These are phyloP conservation scores for Ypsolopha scabrella DNA, from an alignment of 2,888 invertebrate species.

Conservation along the genomic window DNA sequence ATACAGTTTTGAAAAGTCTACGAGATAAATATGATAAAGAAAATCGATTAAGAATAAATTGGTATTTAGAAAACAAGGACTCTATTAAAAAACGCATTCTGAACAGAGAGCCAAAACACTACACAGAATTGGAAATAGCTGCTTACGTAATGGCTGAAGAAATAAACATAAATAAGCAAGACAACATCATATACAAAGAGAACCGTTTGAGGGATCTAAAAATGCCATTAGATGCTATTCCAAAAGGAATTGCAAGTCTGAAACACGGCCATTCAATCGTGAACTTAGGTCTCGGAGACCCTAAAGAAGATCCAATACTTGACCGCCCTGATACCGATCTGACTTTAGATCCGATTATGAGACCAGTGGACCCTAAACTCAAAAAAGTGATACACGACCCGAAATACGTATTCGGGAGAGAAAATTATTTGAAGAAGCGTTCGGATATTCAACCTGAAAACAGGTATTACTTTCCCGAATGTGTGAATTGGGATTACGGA, in stretches of 20 bases:
- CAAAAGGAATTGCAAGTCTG: slow-evolving; percentile 20
- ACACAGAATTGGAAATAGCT: no score
- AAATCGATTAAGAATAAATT: no score
- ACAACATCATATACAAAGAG: no score
- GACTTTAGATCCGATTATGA: slow-evolving; percentile 29
- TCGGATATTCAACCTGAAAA: slow-evolving; percentile 25
- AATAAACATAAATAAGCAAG: background rate
- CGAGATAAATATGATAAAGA: no score
- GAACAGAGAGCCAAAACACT: no score
- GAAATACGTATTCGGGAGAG: slow-evolving; percentile 26
- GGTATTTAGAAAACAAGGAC: no score
- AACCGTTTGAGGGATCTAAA: no score
- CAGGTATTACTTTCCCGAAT: slow-evolving; percentile 32
- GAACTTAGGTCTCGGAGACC: slow-evolving; percentile 28
- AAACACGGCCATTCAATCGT: slow-evolving; percentile 26
- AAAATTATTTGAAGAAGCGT: slow-evolving; percentile 23
- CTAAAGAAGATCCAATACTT: slow-evolving; percentile 28
- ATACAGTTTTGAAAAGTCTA: no score
- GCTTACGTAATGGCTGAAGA: background rate
- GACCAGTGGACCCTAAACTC: slow-evolving; percentile 26
- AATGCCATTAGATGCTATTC: no score
- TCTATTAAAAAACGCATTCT: no score
- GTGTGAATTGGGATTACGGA: slow-evolving; percentile 28
- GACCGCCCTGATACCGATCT: slow-evolving; percentile 22
- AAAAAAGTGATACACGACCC: slow-evolving; percentile 24